A percentile compares a stretch with the other conserved stretches of the same genome.
Evolutionary conservation across 1,140 invertebrate genomes (phyloP).

Genomic region (Zaprionus ghesquierei): DNA sequence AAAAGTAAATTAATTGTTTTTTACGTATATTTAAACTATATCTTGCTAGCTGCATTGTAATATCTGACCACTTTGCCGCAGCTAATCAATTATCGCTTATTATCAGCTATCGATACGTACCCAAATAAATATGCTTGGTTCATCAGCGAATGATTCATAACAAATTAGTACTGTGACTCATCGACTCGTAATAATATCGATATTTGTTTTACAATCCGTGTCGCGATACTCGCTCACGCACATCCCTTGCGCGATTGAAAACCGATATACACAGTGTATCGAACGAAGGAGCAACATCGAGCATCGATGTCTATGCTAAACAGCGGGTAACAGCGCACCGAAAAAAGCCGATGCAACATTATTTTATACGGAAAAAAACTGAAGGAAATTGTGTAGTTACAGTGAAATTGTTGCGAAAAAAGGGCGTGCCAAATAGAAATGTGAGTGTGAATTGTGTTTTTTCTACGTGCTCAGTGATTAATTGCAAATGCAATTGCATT

Average conservation of each 20-base stretch:
- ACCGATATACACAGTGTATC: constrained; percentile 13
- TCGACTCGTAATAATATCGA: neutral
- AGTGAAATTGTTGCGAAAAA: constrained; percentile 29
- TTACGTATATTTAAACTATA: too few relatives aligned
- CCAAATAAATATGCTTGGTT: neutral
- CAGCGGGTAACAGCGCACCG: constrained; percentile 40
- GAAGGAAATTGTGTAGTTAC: constrained; percentile 41
- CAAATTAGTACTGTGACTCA: neutral
- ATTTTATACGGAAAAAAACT: constrained; percentile 30
- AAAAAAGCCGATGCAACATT: constrained; percentile 52
- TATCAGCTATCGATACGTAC: neutral
- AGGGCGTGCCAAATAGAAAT: constrained; percentile 40
- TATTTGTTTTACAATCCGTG: neutral
- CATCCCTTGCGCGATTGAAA: neutral
- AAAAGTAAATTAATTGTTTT: neutral
- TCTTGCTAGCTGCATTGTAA: neutral
- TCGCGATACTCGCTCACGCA: neutral
- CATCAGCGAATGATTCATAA: neutral
- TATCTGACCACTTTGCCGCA: neutral
- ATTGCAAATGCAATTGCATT: constrained; percentile 28
- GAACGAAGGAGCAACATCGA: constrained; percentile 11
- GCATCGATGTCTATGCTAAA: constrained; percentile 39
- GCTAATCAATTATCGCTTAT: neutral
- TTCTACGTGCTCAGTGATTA: constrained; percentile 2
- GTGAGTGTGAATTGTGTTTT: constrained; percentile 34